A percentile compares a stretch with the other conserved stretches of the same genome.
These are phyloP conservation scores for Zaprionus vittiger DNA, from an alignment of 1,140 invertebrate genomes.

Conservation along the genomic window DNA sequence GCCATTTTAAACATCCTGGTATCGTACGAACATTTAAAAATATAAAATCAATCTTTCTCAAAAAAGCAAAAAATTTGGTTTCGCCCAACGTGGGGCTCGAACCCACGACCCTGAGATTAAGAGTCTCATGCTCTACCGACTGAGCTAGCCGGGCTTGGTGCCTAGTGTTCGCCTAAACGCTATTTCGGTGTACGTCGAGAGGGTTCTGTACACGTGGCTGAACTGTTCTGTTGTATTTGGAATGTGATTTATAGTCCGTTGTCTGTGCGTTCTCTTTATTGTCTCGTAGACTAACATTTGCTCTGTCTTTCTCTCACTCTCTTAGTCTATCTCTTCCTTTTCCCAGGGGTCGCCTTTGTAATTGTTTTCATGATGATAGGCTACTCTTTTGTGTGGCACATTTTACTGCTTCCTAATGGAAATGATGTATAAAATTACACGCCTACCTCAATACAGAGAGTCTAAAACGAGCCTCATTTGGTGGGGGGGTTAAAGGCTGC, in stretches of 20 bases:
- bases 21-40: no score
- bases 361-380: conserved; percentile 52
- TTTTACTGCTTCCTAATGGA: conserved; percentile 68
- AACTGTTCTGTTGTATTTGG: not conserved
- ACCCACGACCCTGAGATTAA: conserved; percentile 97
- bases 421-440: conserved; percentile 67
- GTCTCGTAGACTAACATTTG: not conserved
- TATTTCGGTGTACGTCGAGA: conserved; percentile 10
- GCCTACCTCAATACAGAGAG: conserved; percentile 49
- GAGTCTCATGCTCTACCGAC: conserved; percentile 96
- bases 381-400: conserved; percentile 53
- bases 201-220: conserved; percentile 23
- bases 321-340: not conserved
- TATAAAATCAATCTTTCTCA: no score
- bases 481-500: not conserved
- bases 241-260: conserved; percentile 38
- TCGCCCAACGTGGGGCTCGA: conserved; percentile 95
- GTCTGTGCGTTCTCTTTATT: not conserved
- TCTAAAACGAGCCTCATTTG: conserved; percentile 1
- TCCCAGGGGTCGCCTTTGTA: conserved; percentile 14
- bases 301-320: not conserved
- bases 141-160: conserved; percentile 90
- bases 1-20: no score
- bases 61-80: conserved; percentile 87
- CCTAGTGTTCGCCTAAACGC: fast-evolving